Base-by-base conservation (phyloP, 2,888 invertebrate genomes). In the Metellina segmentata region DNA sequence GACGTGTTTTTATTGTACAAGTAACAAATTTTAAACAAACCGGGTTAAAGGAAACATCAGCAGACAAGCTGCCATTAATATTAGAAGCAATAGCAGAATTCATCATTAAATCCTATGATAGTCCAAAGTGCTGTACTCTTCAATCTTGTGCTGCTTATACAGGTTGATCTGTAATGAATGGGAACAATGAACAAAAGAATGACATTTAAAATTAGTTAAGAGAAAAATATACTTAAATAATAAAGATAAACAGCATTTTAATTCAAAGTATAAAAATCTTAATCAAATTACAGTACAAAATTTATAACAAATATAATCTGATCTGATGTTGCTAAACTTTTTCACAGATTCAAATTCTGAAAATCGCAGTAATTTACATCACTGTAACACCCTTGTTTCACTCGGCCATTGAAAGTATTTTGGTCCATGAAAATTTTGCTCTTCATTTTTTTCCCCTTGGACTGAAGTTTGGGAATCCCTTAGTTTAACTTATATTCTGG, bases 41-140 rank as follows among this genome's bases (percentile, higher is more conserved):
- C 49, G 79, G 78, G 49, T 70, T 89, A 5, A 75, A 53, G 7
- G 71, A 72, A 53, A 72, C 75, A 5, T 85, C 85, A 75, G 85
- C n/a, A 48, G 75, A 72, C 16, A 69, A n/a, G 81, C 20, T 69
- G 13, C 85, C 81, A 82, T 91, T 91, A 48, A 91, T 91, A 70
- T 78, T 82, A 6, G 86, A 52, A 51, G 90, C 90, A 81, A 91
- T 75, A 13, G 75, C 9, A 72, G 90, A 75, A 91, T 91, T 91
- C 90, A 91, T 91, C 7, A 52, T 75, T 79, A 7, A 34, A 34
- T 34, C 34, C 34, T 34, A 61, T 61, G 61, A 16, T 34, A 11
- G 8, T 51, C 13, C 7, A 83, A 53, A 74, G n/a, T 4, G 6
- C 6, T 81, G 48, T 19, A 34, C 16, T 48, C 69, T 34, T 74